Conservation (phyloP, 2,888 invertebrate species). For the Nesidiocoris tenuis region DNA sequence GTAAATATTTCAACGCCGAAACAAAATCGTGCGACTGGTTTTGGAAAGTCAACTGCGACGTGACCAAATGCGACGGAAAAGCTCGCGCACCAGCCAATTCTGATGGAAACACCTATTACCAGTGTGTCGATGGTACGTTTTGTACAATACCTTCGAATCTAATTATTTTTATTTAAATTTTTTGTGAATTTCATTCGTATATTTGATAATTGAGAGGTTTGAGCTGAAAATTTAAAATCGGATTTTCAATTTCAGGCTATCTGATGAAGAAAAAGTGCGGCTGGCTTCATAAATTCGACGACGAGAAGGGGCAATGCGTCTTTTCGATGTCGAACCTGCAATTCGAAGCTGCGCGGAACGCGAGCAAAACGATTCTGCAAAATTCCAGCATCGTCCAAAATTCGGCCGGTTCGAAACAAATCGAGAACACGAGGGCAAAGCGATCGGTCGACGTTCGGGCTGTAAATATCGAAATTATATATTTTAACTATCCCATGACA, state of each 20-base stretch:
- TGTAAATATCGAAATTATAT: too few relatives aligned
- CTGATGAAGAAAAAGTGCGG: conserved; percentile 16
- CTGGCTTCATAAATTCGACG: conserved; percentile 2
- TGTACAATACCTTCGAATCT: not conserved
- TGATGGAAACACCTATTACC: conserved; percentile 11
- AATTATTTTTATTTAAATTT: not conserved
- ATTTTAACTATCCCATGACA: too few relatives aligned
- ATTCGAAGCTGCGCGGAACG: not conserved
- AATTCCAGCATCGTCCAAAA: not conserved
- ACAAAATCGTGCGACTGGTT: conserved; percentile 34
- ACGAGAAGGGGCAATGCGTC: not conserved
- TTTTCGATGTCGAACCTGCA: not conserved
- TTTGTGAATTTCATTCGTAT: too few relatives aligned
- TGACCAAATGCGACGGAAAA: conserved; percentile 6
- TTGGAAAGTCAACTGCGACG: conserved; percentile 17
- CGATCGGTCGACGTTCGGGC: too few relatives aligned
- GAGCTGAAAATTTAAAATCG: too few relatives aligned
- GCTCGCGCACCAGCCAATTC: not conserved
- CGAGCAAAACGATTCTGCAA: not conserved
- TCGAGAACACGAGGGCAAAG: not conserved
- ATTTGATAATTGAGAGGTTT: too few relatives aligned
- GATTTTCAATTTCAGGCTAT: too few relatives aligned
- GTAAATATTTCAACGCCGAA: conserved; percentile 22
- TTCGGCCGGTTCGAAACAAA: not conserved
- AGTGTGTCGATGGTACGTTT: not conserved